Percentiles rank a stretch among this genome's conserved stretches.
These are phyloP conservation scores for Drosophila parthenogenetica DNA, from an alignment of 2,888 invertebrate species.

Conservation along the genomic window DNA sequence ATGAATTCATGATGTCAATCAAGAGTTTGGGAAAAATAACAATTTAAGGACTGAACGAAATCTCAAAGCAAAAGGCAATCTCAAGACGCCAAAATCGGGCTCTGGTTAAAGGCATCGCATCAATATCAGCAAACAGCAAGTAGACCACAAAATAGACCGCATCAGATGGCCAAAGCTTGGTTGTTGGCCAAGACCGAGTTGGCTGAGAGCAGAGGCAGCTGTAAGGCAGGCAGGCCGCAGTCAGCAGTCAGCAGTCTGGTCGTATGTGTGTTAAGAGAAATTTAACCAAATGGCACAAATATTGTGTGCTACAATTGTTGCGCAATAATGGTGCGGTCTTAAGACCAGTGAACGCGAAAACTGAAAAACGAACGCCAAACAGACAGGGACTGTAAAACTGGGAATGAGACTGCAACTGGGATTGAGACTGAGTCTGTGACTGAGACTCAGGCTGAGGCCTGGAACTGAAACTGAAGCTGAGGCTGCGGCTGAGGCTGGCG, in stretches of 20 bases:
- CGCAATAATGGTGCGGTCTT: constrained; percentile 63
- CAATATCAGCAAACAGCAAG: constrained; percentile 13
- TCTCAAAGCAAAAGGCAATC: constrained; percentile 7
- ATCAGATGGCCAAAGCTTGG: constrained; percentile 27
- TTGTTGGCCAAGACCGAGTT: constrained; percentile 7
- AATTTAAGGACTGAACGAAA: constrained; percentile 34
- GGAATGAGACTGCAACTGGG: constrained; percentile 21
- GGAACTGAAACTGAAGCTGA: constrained; percentile 12
- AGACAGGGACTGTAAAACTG: constrained; percentile 37
- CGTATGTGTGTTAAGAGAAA: constrained; percentile 73
- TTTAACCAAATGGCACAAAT: constrained; percentile 77
- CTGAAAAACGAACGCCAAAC: constrained; percentile 20
- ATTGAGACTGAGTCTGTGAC: constrained; percentile 23
- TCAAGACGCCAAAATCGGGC: not conserved
- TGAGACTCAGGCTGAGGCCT: constrained; percentile 12
- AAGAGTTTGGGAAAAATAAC: constrained; percentile 26
- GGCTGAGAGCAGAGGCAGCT: not conserved
- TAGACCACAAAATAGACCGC: constrained; percentile 35
- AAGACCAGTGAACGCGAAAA: constrained; percentile 56
- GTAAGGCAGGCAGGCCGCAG: constrained; percentile 11
- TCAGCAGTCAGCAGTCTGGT: constrained; percentile 31
- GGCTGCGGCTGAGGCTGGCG: constrained; percentile 44
- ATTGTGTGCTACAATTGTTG: constrained; percentile 74
- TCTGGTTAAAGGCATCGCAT: not conserved
- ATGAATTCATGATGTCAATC: constrained; percentile 41